These are phyloP conservation scores for Epinephelus coioides DNA, from an alignment of 2,797 vertebrate genomes.

Conservation along the genomic window DNA sequence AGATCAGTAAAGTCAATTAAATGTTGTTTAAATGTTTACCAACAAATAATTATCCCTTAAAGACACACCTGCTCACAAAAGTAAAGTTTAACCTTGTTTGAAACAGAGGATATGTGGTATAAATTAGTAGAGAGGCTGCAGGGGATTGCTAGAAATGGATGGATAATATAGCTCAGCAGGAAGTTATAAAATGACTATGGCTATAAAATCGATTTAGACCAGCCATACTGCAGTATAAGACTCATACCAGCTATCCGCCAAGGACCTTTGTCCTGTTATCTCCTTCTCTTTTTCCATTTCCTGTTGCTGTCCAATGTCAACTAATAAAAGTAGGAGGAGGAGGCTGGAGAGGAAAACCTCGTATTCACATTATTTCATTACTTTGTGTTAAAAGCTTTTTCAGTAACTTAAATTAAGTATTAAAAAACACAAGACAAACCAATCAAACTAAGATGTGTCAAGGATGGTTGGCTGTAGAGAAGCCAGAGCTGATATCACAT, in stretches of 20 bases:
- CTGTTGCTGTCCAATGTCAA: slow-evolving; percentile 17
- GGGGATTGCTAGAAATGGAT: not conserved
- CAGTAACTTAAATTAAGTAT: not conserved
- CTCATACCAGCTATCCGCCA: not conserved
- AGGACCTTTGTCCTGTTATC: slow-evolving; percentile 24
- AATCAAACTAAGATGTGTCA: not conserved
- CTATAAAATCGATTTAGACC: slow-evolving; percentile 9
- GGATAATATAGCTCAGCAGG: not conserved
- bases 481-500: slow-evolving; percentile 28
- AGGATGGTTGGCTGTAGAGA: not conserved
- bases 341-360: not conserved
- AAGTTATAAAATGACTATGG: not conserved
- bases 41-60: not conserved
- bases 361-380: not conserved
- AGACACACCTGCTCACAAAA: not conserved
- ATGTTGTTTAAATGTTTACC: not conserved
- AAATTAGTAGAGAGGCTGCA: not conserved
- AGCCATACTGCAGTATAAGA: slow-evolving; percentile 1
- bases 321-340: not conserved
- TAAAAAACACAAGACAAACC: not conserved
- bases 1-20: not conserved
- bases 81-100: not conserved
- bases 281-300: slow-evolving; percentile 10
- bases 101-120: too few relatives aligned
- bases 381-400: slow-evolving; percentile 1